A percentile compares a stretch with the other conserved stretches of the same genome.
Evolutionary conservation across 2,797 vertebrate genomes (phyloP).

Genomic region (Pyrocephalus nanus): DNA sequence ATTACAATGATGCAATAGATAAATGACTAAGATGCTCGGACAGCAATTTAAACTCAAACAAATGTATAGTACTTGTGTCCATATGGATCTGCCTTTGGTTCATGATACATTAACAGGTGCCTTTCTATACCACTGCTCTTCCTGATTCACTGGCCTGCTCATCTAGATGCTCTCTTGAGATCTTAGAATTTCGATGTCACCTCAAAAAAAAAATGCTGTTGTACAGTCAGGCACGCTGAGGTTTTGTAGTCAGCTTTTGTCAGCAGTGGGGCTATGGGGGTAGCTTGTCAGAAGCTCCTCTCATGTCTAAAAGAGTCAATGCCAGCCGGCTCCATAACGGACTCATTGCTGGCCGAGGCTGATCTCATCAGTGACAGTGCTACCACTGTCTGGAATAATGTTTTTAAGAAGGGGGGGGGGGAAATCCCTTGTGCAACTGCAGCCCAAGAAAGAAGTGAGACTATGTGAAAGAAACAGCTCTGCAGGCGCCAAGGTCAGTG

Average conservation of each 20-base stretch:
- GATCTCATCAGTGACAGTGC: not conserved
- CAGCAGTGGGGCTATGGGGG: not conserved
- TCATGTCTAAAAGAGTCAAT: not conserved
- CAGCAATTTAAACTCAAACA: not conserved
- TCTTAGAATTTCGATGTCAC: not conserved
- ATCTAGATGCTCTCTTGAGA: not conserved
- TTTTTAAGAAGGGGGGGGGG: not conserved
- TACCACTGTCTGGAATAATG: not conserved
- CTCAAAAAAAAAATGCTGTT: not conserved
- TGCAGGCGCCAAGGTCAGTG: not conserved
- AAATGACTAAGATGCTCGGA: not conserved
- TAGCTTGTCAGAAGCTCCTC: not conserved
- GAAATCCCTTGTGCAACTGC: not conserved
- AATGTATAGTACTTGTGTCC: not conserved
- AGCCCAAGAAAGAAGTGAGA: not conserved
- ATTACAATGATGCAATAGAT: not conserved
- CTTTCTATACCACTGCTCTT: not conserved
- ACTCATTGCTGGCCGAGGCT: too few species aligned
- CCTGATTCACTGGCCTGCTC: not conserved
- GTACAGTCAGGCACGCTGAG: not conserved
- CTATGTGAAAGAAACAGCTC: not conserved
- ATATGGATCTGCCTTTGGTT: not conserved
- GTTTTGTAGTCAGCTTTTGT: not conserved
- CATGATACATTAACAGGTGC: not conserved
- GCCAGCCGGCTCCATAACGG: not conserved